Base-by-base conservation (phyloP, 2,888 invertebrate genomes). In the Ptychoptera albimana region DNA sequence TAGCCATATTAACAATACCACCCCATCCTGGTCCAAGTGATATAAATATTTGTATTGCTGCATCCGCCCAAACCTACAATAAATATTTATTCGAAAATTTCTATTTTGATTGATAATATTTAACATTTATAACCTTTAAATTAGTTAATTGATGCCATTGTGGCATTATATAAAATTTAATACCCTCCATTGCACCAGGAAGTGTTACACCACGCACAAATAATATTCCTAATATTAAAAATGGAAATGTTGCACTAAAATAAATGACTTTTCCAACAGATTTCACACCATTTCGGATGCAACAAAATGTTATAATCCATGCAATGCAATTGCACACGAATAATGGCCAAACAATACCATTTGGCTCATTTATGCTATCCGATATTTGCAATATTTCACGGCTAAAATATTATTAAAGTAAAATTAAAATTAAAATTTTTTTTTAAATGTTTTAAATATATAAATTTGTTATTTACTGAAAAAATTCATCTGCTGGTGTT, bases 41-140 rank as follows among this genome's bases (percentile, higher is more conserved):
- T 60, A 82, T 92, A 64, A 92, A 89, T 51, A 92, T 82, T 65
- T 92, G 91, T n/a, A 87, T 79, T 0, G 88, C 87, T 1, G 92
- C 92, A 61, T 91, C 89, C 1, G 84, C 81, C 92, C 92, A 92
- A 5, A 91, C 82, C 85, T 85, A 54, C 9, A 11, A 32, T 9
- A 32, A 4, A 11, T 30, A 50, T 32, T 32, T 11, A 32, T 3
- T 32, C 6, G 9, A 8, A 30, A 30, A 30, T 30, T 44, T 32
- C 38, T 36, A 31, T 15, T 6, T 8, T 14, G 14, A 39, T 8
- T 7, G 8, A 13, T 8, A 13, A 30, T 30, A 30, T 8, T 30
- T 30, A 7, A 30, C 36, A 8, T 8, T 12, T 13, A 9, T 32
- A 9, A 32, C 86, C 66, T 79, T 77, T 12, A 86, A 73, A 57